phyloP scores from a whole-genome alignment of 2,888 invertebrate genomes.

The Archips xylosteana region DNA sequence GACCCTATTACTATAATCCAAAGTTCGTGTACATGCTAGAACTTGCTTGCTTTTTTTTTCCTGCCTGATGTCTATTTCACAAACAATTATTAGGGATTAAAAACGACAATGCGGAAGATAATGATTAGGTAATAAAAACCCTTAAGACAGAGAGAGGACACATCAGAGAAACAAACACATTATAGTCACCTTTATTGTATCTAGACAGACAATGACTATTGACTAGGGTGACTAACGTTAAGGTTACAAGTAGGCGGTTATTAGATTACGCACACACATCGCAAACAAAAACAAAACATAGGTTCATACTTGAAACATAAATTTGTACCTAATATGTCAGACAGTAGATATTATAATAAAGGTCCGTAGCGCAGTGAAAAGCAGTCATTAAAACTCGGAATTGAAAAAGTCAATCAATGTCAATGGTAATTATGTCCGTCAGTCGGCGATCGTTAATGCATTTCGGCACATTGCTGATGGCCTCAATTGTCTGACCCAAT shows the following conservation, averaged over 20 bases:
- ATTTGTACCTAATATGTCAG: not conserved
- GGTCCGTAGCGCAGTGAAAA: not conserved
- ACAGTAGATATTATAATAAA: not conserved
- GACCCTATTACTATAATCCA: too few species aligned
- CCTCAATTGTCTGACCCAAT: slow-evolving; percentile 34
- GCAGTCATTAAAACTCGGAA: slow-evolving; percentile 33
- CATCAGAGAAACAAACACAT: not conserved
- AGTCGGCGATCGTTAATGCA: slow-evolving; percentile 37
- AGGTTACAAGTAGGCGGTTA: not conserved
- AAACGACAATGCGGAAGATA: not conserved
- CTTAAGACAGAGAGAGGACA: not conserved
- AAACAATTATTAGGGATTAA: not conserved
- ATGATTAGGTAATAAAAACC: not conserved
- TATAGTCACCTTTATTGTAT: slow-evolving; percentile 1
- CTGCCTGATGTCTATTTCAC: too few species aligned
- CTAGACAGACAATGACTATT: slow-evolving; percentile 2
- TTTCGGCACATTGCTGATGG: slow-evolving; percentile 32
- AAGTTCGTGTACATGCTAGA: too few species aligned
- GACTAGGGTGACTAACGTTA: slow-evolving; percentile 4
- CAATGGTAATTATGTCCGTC: slow-evolving; percentile 36
- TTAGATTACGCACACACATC: not conserved
- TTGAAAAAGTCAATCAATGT: slow-evolving; percentile 42
- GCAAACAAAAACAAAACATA: slow-evolving; percentile 13
- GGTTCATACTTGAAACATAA: not conserved
- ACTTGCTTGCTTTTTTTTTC: too few species aligned